phyloP scores from a whole-genome alignment of 2,888 invertebrate genomes.

The Caenorhabditis doughertyi region DNA sequence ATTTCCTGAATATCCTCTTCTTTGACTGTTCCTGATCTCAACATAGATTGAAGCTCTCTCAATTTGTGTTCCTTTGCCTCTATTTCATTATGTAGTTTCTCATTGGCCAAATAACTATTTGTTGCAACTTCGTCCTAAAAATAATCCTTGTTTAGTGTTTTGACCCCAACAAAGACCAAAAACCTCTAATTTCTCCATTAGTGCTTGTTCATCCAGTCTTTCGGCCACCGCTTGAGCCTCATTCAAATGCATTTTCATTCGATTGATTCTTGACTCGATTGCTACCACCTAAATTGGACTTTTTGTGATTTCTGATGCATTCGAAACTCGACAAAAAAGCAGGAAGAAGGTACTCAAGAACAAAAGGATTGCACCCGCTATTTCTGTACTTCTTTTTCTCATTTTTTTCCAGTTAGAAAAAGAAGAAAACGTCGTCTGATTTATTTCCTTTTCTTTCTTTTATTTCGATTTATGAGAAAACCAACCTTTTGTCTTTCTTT shows the following conservation, averaged over 20 bases:
- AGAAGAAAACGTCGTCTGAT: constrained; percentile 12
- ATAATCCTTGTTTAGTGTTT: neutral
- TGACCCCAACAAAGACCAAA: neutral
- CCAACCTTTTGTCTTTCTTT: constrained; percentile 66
- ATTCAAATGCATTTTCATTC: constrained; percentile 34
- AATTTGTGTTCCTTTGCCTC: constrained; percentile 87
- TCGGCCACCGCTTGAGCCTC: constrained; percentile 50
- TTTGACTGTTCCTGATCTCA: constrained; percentile 87
- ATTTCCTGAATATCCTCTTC: constrained; percentile 87
- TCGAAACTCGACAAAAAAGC: neutral
- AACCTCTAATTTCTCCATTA: constrained; percentile 60
- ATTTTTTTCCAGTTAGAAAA: constrained; percentile 2
- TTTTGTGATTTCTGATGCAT: constrained; percentile 41
- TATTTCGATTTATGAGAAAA: neutral
- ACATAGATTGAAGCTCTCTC: constrained; percentile 87
- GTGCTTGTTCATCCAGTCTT: constrained; percentile 44
- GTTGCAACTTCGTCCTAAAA: constrained; percentile 88
- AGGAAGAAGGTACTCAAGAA: constrained; percentile 32
- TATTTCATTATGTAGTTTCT: constrained; percentile 90
- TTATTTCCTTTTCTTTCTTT: constrained; percentile 26
- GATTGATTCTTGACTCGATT: constrained; percentile 42
- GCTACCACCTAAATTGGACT: constrained; percentile 26
- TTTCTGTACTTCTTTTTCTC: constrained; percentile 26
- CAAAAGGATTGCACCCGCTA: constrained; percentile 29
- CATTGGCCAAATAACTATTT: constrained; percentile 88